Evolutionary conservation across 1,140 invertebrate species (phyloP).

Genomic region (Mactra quadrangularis): DNA sequence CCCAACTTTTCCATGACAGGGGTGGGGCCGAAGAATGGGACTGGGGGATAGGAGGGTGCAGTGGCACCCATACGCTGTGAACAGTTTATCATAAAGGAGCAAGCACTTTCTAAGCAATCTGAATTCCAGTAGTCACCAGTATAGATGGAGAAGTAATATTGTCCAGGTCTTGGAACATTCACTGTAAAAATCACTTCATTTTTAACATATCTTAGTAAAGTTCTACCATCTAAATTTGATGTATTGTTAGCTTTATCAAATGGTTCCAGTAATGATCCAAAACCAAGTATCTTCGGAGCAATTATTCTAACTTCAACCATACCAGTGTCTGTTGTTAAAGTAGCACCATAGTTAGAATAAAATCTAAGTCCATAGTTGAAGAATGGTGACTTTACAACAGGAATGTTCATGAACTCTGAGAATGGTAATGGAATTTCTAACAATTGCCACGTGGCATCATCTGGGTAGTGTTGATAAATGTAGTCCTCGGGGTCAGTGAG

Average conservation of each 20-base stretch:
- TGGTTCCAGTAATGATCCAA: conserved; percentile 77
- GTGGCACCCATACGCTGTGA: conserved; percentile 69
- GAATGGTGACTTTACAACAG: conserved; percentile 83
- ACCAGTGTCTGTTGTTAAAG: conserved; percentile 76
- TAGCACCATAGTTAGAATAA: conserved; percentile 79
- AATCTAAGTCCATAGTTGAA: conserved; percentile 80
- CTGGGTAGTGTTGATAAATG: conserved; percentile 86
- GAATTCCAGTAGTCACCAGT: conserved; percentile 80
- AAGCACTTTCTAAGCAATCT: conserved; percentile 81
- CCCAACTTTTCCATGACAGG: conserved; percentile 78
- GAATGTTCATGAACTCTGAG: conserved; percentile 85
- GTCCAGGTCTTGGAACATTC: conserved; percentile 76
- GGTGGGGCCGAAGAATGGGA: conserved; percentile 80
- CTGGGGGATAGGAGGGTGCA: conserved; percentile 77
- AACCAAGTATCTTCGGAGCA: conserved; percentile 78
- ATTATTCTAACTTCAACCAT: conserved; percentile 79
- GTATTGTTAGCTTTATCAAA: conserved; percentile 74
- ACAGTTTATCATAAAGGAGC: conserved; percentile 80
- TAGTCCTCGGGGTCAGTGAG: conserved; percentile 86
- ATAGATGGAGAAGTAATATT: conserved; percentile 82
- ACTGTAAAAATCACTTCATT: conserved; percentile 81
- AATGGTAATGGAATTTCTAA: conserved; percentile 84
- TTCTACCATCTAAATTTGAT: conserved; percentile 73
- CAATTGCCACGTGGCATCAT: conserved; percentile 85
- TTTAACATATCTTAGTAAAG: conserved; percentile 77